Conservation (phyloP, 2,113 vertebrate species). For the Pelecanus crispus region DNA sequence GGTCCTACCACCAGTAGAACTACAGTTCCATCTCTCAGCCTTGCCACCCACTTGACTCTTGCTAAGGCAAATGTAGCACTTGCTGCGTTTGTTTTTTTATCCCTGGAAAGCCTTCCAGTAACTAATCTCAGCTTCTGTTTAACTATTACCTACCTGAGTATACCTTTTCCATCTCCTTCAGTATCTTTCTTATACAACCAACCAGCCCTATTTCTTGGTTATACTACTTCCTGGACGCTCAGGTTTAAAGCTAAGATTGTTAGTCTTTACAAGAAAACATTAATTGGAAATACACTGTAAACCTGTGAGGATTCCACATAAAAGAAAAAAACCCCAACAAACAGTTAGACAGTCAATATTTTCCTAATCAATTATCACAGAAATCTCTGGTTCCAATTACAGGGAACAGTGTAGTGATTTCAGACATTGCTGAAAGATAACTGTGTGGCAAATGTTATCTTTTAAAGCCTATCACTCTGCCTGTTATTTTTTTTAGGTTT, state of each 20-base stretch:
- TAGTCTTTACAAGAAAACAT: neutral
- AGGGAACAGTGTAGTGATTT: neutral
- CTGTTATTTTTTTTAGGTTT: neutral
- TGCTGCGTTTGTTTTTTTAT: neutral
- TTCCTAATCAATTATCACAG: neutral
- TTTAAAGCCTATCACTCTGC: neutral
- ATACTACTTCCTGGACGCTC: neutral
- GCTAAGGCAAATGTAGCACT: neutral
- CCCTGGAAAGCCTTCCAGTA: neutral
- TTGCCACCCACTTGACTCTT: neutral
- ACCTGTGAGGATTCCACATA: neutral
- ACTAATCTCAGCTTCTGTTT: neutral
- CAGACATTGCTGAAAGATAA: rapidly evolving
- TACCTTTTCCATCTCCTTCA: neutral
- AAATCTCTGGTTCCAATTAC: neutral
- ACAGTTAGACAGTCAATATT: neutral
- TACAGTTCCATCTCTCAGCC: neutral
- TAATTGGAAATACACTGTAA: neutral
- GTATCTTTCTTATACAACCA: neutral
- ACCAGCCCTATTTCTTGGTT: neutral
- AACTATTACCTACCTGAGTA: neutral
- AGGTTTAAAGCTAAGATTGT: neutral
- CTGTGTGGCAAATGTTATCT: neutral
- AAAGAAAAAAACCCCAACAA: neutral
- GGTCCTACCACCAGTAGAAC: neutral